Base-by-base conservation (phyloP, 2,888 invertebrate species). In the Lypha dubia region DNA sequence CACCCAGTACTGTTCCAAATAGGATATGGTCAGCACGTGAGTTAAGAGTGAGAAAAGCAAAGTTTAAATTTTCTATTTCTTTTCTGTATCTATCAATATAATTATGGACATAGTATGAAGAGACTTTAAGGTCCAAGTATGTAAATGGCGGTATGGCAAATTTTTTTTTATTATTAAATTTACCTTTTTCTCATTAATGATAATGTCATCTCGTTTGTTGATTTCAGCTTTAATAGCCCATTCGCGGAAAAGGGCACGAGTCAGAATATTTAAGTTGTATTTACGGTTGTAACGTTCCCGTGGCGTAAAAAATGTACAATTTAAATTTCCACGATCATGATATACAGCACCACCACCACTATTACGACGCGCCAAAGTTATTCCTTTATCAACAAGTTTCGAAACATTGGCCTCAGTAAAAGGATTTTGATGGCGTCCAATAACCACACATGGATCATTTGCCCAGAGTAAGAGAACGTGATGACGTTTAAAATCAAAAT, bases 341-440 rank as follows among this genome's bases (percentile, higher is more conserved):
- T 97, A 99, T 28, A 99, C 98, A 4, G 98, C 96, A 32, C 99
- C 99, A 83, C 99, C 97, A 35, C 99, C 99, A 92, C 98, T 98
- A 90, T 97, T 97, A 53, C 99, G 94, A 79, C 99, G 94, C 0
- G 97, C 98, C 83, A 98, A 89, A 13, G 94, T 93, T 77, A 99
- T 95, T 17, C 95, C 95, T 53, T 94, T 93, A 65, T 95, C 94
- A 84, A 93, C 90, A 65, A 97, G 91, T 53, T 94, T 93, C 2
- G 95, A 93, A 3, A 97, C 93, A 91, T 99, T 96, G 1, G 97
- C 96, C 92, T 99, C 99, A 41, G 95, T 91, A 96, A 98, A 99
- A 0, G 98, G 98, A 92, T 99, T 99, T 92, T 99, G 99, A 92
- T 99, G 97, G 79, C 97, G 95, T 7, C 99, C 99, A 90, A 99